These are phyloP conservation scores for Thalassarche chlororhynchos DNA, from an alignment of 2,113 vertebrate genomes.

Conservation along the genomic window DNA sequence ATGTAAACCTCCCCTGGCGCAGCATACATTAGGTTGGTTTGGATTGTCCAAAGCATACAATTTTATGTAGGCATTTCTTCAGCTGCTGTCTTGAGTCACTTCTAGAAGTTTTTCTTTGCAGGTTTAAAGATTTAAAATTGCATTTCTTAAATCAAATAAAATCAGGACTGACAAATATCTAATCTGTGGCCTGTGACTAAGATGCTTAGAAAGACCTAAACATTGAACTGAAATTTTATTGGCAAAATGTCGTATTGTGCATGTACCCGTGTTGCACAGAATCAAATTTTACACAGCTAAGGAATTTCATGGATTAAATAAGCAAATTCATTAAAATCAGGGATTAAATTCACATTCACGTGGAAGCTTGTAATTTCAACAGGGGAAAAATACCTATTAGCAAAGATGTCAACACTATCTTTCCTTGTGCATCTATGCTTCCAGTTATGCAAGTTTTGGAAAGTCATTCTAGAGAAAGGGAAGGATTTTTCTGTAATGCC, in stretches of 20 bases:
- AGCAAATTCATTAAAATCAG: not conserved
- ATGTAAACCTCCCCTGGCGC: no score
- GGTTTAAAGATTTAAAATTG: not conserved
- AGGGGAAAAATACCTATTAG: not conserved
- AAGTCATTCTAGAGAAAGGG: not conserved
- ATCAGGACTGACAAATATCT: not conserved
- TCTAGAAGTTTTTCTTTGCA: not conserved
- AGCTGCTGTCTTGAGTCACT: not conserved
- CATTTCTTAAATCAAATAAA: not conserved
- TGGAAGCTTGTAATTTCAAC: not conserved
- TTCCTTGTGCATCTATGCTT: not conserved
- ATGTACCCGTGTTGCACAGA: not conserved
- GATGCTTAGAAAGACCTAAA: not conserved
- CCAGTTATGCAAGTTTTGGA: not conserved
- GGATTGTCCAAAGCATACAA: not conserved
- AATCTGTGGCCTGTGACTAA: not conserved
- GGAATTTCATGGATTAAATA: not conserved
- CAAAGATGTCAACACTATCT: not conserved
- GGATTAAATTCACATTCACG: not conserved
- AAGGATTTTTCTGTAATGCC: not conserved
- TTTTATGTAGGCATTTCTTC: not conserved
- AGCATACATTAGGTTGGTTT: not conserved
- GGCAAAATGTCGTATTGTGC: accelerated
- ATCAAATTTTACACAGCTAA: not conserved
- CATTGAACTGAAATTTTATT: not conserved